These are phyloP conservation scores for Amphilophus citrinellus DNA, from an alignment of 2,113 vertebrate genomes.

Conservation along the genomic window DNA sequence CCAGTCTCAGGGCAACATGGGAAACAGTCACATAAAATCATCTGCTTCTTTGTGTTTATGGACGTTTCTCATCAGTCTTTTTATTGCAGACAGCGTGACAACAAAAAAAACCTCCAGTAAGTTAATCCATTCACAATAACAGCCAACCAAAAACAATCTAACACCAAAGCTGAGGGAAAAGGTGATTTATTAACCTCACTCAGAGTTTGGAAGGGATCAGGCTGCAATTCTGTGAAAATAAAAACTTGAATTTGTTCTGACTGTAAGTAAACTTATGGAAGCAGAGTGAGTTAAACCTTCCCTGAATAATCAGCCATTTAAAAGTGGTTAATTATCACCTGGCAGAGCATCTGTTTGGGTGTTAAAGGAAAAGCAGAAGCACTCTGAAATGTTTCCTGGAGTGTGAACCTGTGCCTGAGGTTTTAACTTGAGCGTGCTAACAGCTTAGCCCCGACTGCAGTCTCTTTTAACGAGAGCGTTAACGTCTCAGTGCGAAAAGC, in stretches of 20 bases:
- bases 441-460: neutral
- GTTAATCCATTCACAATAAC: neutral
- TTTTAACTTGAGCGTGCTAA: slow-evolving; percentile 20
- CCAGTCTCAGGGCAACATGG: too few relatives aligned
- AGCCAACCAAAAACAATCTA: neutral
- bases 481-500: neutral
- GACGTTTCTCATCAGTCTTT: neutral
- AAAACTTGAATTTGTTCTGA: neutral
- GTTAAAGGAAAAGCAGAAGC: slow-evolving; percentile 22
- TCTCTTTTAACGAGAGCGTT: slow-evolving; percentile 17
- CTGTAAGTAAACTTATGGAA: slow-evolving; percentile 3
- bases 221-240: neutral
- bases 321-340: slow-evolving; percentile 72
- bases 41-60: too few relatives aligned
- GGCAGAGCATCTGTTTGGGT: neutral
- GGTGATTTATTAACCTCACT: neutral
- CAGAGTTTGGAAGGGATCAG: neutral
- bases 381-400: neutral
- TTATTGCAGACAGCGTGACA: neutral
- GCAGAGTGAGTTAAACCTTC: neutral
- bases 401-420: slow-evolving; percentile 6
- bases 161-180: neutral
- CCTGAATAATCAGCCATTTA: neutral
- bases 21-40: too few relatives aligned
- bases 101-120: neutral